Evolutionary conservation across 1,140 invertebrate genomes (phyloP), one percentile per base, ranked within the genome.

Genomic region (Trachymyrmex septentrionalis): DNA sequence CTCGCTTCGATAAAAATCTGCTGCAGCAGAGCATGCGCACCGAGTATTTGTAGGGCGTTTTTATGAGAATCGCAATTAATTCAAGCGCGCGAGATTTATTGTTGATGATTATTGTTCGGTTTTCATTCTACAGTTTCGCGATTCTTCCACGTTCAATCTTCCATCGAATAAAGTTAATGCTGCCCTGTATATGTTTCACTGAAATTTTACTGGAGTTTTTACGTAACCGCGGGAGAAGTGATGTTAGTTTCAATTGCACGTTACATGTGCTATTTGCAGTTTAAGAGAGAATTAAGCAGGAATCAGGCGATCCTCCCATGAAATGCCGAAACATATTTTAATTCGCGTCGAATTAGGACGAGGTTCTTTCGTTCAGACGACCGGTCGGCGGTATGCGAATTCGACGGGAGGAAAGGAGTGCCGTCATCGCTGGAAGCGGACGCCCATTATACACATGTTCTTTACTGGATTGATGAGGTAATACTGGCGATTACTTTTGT

Each of bases 381-480:
- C 19, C 67, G n/a, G 5, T 34, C 30, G 2, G 2, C 30, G 30
- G 34, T 16, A 2, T 24, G 59, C 19, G 48, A 80, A 81, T 75
- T 87, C 67, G 55, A 66, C 71, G 59, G 24, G 44, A 21, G 16
- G 16, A 57, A 50, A 27, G 81, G 66, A 69, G 86, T 93, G 92
- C 75, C 92, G 92, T 93, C 93, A 94, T 93, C 92, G 91, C 88
- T 91, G 84, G 82, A 92, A 93, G 71, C 88, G 82, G 88, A 38
- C 87, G 89, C 86, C 87, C 90, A 91, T 92, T 90, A 86, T 89
- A 86, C 87, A 77, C 67, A 78, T 48, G 48, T 16, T 78, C 88
- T 91, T 90, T 92, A 87, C 86, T 78, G 75, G 77, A 57, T 67
- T 86, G 92, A 92, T 94, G 93, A 94, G 92, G 91, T 93, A 94